A percentile compares a stretch with the other conserved stretches of the same genome.
Evolutionary conservation across 2,113 vertebrate species (phyloP).

Genomic region (Oreocharis arfaki): DNA sequence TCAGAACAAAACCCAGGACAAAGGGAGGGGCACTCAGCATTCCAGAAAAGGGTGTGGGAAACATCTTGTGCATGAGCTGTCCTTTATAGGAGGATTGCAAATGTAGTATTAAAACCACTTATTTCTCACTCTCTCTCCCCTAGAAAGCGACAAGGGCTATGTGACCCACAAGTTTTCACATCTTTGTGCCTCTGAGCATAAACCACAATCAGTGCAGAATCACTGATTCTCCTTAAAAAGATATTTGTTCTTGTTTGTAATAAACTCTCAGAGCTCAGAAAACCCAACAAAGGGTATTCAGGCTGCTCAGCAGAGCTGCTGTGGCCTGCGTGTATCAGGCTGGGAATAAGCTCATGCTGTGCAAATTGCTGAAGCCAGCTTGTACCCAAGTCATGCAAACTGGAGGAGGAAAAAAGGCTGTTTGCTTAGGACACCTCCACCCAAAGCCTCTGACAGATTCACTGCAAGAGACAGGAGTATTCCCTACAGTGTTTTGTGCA

Average conservation of each 20-base stretch:
- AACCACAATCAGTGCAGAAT: background rate
- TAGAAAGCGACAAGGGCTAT: background rate
- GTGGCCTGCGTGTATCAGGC: background rate
- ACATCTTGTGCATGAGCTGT: background rate
- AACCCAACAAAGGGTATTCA: background rate
- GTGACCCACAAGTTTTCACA: background rate
- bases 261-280: background rate
- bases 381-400: background rate
- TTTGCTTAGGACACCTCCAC: background rate
- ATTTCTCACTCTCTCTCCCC: background rate
- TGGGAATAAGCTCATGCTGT: slow-evolving; percentile 14
- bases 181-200: background rate
- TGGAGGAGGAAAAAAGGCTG: background rate
- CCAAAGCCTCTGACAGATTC: background rate
- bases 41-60: background rate
- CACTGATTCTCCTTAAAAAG: background rate
- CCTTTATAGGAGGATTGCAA: background rate
- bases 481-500: background rate
- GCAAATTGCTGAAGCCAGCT: slow-evolving; percentile 32
- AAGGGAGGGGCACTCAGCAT: background rate
- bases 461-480: background rate
- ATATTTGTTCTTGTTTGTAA: background rate
- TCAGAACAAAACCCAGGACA: background rate
- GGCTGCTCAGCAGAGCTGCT: background rate
- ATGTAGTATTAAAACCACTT: background rate